These are phyloP conservation scores for Octomys mimax DNA, from an alignment of 2,797 vertebrate species.

Conservation along the genomic window DNA sequence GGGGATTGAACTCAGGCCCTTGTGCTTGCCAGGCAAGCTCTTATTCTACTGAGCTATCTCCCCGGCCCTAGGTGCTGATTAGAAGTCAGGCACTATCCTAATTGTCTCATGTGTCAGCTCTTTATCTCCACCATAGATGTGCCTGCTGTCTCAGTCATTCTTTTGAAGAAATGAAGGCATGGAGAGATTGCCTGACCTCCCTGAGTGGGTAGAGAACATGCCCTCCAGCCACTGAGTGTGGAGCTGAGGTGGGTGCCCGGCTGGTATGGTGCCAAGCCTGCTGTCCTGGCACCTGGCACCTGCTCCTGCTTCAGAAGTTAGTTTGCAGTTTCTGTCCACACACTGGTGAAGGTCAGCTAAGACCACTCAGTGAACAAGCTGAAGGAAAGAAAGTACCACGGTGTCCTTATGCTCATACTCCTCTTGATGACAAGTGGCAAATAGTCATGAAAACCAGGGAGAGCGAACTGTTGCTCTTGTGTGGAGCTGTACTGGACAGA, in stretches of 20 bases:
- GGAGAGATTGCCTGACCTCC: not conserved
- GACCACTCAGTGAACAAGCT: not conserved
- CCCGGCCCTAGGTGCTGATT: not conserved
- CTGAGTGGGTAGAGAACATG: not conserved
- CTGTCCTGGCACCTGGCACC: not conserved
- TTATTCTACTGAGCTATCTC: too few relatives aligned
- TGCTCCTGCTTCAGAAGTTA: not conserved
- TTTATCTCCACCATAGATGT: not conserved
- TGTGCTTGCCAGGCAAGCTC: too few relatives aligned
- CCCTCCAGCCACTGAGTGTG: not conserved
- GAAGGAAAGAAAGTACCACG: not conserved
- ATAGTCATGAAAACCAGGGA: not conserved
- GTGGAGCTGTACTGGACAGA: not conserved
- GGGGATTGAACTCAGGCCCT: too few relatives aligned
- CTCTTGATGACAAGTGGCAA: not conserved
- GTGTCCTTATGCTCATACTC: not conserved
- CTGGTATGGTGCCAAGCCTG: not conserved
- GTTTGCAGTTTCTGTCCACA: not conserved
- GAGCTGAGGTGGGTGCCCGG: not conserved
- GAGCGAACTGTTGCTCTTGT: not conserved
- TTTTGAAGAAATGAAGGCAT: conserved; percentile 32
- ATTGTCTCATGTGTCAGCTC: not conserved
- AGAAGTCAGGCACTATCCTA: not conserved
- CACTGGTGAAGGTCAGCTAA: not conserved
- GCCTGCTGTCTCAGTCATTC: not conserved